Conservation (phyloP, 2,797 vertebrate genomes). For the Intellagama lesueurii region DNA sequence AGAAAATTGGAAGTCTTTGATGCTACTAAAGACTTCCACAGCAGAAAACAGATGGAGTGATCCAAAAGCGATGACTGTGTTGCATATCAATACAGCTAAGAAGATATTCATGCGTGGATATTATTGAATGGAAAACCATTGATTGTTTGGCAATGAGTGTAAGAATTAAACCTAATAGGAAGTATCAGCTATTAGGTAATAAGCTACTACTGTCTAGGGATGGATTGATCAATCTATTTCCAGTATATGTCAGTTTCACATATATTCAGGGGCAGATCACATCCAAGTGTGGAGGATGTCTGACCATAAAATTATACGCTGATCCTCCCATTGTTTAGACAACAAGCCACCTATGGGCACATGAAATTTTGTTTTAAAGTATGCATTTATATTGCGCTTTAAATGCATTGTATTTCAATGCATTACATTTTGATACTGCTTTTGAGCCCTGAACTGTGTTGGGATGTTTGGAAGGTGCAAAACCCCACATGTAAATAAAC, state of each 20-base stretch:
- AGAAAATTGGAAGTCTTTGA: not conserved
- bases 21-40: not conserved
- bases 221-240: not conserved
- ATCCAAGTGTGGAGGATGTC: too few relatives aligned
- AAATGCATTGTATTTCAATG: not conserved
- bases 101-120: not conserved
- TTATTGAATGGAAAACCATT: not conserved
- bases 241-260: not conserved
- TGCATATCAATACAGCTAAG: not conserved
- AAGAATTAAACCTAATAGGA: not conserved
- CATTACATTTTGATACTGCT: not conserved
- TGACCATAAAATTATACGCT: too few relatives aligned
- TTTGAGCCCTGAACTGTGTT: not conserved
- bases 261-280: not conserved
- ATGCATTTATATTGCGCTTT: not conserved
- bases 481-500: too few relatives aligned
- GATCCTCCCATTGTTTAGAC: too few relatives aligned
- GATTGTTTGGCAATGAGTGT: not conserved
- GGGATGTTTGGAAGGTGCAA: not conserved
- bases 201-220: not conserved
- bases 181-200: not conserved
- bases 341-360: too few relatives aligned
- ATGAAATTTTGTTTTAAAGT: not conserved
- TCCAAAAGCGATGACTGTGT: not conserved
- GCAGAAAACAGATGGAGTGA: not conserved